phyloP scores from a whole-genome alignment of 2,797 vertebrate species.

The Leptatherina wallacei region DNA sequence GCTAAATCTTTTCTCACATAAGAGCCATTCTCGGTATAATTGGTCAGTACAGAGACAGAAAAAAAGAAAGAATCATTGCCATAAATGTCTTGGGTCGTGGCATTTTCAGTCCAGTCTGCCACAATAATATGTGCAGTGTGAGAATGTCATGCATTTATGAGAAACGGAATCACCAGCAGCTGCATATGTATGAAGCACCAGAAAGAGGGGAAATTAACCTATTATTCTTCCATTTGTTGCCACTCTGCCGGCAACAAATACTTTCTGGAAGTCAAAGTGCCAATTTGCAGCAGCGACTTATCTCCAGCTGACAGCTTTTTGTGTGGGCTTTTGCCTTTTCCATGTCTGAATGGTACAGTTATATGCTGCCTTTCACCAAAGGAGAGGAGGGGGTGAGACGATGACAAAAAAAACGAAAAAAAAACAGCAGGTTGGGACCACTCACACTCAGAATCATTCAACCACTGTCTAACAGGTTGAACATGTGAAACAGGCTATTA shows the following conservation, averaged over 20 bases:
- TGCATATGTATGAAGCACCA: constrained; percentile 43
- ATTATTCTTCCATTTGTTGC: constrained; percentile 55
- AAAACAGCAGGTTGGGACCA: constrained; percentile 23
- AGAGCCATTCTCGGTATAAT: neutral
- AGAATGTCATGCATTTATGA: constrained; percentile 54
- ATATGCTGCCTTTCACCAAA: constrained; percentile 5
- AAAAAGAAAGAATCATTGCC: neutral
- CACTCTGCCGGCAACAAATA: constrained; percentile 42
- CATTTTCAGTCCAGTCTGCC: constrained; percentile 15
- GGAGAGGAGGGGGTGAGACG: neutral
- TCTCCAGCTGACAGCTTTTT: constrained; percentile 52
- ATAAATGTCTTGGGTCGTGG: constrained; percentile 34
- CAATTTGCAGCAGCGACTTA: constrained; percentile 55
- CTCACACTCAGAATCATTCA: constrained; percentile 10
- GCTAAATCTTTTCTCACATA: neutral
- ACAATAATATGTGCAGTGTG: constrained; percentile 3
- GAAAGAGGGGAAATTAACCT: constrained; percentile 39
- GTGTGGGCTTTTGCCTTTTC: constrained; percentile 44
- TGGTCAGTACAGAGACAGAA: neutral
- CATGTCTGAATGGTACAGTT: constrained; percentile 26
- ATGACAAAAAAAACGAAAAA: neutral
- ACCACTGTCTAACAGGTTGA: constrained; percentile 3
- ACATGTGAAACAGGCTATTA: constrained; percentile 23
- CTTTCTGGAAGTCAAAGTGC: constrained; percentile 53
- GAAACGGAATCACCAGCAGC: constrained; percentile 1